Percentiles rank a stretch among this genome's conserved stretches.
Conservation (phyloP, 2,113 vertebrate species). For the Silurus meridionalis region DNA sequence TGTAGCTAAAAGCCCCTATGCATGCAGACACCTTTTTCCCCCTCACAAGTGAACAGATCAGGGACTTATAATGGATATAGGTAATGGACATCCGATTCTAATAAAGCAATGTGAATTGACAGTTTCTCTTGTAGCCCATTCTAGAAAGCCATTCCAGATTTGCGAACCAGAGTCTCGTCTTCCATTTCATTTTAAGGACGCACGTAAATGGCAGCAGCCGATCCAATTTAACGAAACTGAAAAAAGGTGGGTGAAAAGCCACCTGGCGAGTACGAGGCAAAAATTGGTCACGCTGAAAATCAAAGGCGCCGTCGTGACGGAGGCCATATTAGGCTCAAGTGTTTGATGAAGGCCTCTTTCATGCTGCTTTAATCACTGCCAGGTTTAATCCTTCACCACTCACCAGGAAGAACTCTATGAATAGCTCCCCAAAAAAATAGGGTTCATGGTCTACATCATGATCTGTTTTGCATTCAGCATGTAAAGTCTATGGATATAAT, state of each 20-base stretch:
- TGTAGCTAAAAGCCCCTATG: conserved; percentile 16
- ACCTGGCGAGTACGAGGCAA: background rate
- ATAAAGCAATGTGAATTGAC: background rate
- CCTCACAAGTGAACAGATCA: conserved; percentile 13
- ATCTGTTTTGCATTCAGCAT: background rate
- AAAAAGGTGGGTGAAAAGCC: conserved; percentile 34
- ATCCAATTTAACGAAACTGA: conserved; percentile 34
- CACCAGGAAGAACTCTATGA: background rate
- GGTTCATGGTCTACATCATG: background rate
- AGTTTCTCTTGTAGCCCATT: background rate
- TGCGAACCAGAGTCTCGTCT: background rate
- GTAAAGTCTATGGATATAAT: background rate
- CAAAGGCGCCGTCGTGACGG: conserved; percentile 27
- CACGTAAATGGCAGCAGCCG: conserved; percentile 26
- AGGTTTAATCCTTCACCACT: conserved; percentile 17
- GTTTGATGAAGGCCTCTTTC: conserved; percentile 20
- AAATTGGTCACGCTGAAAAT: conserved; percentile 41
- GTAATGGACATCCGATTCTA: background rate
- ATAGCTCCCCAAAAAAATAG: background rate
- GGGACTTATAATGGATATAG: conserved; percentile 1
- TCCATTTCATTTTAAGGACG: conserved; percentile 1
- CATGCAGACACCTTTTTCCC: background rate
- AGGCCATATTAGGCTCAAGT: background rate
- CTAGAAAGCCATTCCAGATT: background rate
- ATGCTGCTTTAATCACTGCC: conserved; percentile 25